Evolutionary conservation across 2,797 vertebrate species (phyloP), one percentile per base, ranked within the genome.

Genomic region (Diceros bicornis): DNA sequence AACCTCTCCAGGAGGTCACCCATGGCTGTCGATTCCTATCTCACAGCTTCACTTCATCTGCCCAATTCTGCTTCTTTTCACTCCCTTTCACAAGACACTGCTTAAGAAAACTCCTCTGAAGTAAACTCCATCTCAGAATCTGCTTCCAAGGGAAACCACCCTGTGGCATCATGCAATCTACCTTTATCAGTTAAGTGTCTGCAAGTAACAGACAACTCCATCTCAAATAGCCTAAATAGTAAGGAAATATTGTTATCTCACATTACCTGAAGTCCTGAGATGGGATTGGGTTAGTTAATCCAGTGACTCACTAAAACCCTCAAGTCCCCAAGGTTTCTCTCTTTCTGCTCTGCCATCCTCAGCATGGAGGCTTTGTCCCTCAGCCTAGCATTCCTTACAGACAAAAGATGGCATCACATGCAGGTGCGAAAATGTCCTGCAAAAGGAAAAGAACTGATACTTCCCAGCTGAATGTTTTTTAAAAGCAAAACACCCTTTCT

Each of bases 401-500:
- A 94, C 44, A 92, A 20, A 85, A 72, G 83, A 96, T 52, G 77
- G 61, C 55, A 92, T 91, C 91, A 84, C 29, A 57, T 87, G 62
- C 25, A 81, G 20, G 32, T 89, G 7, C 91, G 72, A 96, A 96
- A 94, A 96, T 74, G 50, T 88, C 59, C 69, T 77, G 23, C 37
- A 94, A 55, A 86, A 96, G n/a, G 37, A 95, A 96, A 87, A 96
- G 16, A 18, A 71, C 44, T 77, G 47, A 72, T 77, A 84, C 12
- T 96, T 94, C 55, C 55, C 34, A 78, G 78, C 55, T 81, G 20
- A 93, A 92, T 95, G 18, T 64, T 94, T 91, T 96, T 83, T 29
- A 94, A 93, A 55, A 97, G 50, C n/a, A 96, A 96, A 4, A 81
- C 77, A 95, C 18, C 21, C 55, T 93, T 95, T 87, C 77, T 89